A percentile compares a stretch with the other conserved stretches of the same genome.
Evolutionary conservation across 1,140 invertebrate genomes (phyloP).

Genomic region (Bombus picipes): DNA sequence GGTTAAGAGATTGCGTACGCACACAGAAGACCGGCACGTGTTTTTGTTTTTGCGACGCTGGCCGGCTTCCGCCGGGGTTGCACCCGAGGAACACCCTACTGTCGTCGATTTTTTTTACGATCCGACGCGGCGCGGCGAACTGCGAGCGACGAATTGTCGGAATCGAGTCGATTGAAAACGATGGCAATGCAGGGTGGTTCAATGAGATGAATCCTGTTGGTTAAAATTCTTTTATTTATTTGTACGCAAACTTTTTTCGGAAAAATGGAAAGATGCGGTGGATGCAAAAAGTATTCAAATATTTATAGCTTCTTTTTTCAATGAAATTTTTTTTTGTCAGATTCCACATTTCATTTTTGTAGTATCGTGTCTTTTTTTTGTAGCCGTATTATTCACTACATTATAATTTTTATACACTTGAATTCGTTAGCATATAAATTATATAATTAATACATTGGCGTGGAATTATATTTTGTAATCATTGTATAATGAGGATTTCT

Average conservation of each 20-base stretch:
- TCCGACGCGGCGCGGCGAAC: neutral
- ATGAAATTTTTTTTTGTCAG: too few relatives aligned
- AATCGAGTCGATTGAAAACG: neutral
- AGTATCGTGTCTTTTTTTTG: neutral
- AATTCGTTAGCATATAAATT: neutral
- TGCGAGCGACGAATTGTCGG: neutral
- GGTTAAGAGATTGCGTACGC: conserved; percentile 63
- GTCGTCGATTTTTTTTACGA: conserved; percentile 7
- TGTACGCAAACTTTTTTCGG: too few relatives aligned
- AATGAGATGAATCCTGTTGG: neutral
- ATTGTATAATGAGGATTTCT: neutral
- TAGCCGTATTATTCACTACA: neutral
- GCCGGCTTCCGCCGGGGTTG: conserved; percentile 20
- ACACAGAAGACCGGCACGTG: conserved; percentile 55
- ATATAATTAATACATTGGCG: neutral
- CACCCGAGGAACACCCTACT: neutral
- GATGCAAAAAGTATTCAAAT: too few relatives aligned
- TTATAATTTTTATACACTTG: neutral
- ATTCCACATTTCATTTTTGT: neutral
- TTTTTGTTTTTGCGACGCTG: conserved; percentile 48
- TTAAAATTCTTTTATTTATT: too few relatives aligned
- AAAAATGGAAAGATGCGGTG: too few relatives aligned
- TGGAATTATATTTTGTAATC: neutral
- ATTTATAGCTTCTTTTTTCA: too few relatives aligned
- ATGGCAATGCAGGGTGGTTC: neutral